Evolutionary conservation across 2,113 vertebrate genomes (phyloP), one percentile per base, ranked within the genome.

Genomic region (Prochilodus magdalenae): DNA sequence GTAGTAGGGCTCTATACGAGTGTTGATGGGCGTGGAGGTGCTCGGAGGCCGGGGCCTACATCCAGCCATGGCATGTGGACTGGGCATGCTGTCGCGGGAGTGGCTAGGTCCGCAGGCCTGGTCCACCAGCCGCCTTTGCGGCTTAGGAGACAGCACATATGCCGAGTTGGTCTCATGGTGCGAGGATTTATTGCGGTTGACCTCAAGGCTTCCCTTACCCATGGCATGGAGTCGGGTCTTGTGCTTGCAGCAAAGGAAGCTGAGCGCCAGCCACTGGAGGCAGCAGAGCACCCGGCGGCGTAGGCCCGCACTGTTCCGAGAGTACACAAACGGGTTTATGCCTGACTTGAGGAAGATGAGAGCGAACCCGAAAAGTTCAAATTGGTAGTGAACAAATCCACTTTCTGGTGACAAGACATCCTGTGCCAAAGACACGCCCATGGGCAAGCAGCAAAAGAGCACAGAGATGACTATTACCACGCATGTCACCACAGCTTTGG

Each of bases 91-190:
- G 20, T 97, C 96, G 88, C 94, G 95, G 75, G 97, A 97, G 81
- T 93, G 95, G 80, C 97, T 98, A 11, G 96, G 97, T 16, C 96
- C 97, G 6, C 97, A 97, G 0, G 96, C 96, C 89, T 96, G 97
- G 89, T 99, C 97, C 86, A 96, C 93, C 73, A 98, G 92, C 89
- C 95, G 96, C 80, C 95, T 95, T 83, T 95, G 96, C 0, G 95
- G 94, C 86, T 97, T 98, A 7, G 98, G 97, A 8, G 98, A 99
- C 78, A 99, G 85, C 89, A 99, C 84, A 29, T 98, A 98, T 0
- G 97, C 98, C 0, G 97, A 99, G 90, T 99, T 99, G 83, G 97
- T 98, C 90, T 99, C 97, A 0, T 98, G 97, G 87, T 99, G 97
- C 16, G 98, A 98, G 0, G 97, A 98, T 85, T 99, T 99, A 91